Percentiles rank a stretch among this genome's conserved stretches.
Evolutionary conservation across 1,140 invertebrate genomes (phyloP).

Genomic region (Caenorhabditis remanei): DNA sequence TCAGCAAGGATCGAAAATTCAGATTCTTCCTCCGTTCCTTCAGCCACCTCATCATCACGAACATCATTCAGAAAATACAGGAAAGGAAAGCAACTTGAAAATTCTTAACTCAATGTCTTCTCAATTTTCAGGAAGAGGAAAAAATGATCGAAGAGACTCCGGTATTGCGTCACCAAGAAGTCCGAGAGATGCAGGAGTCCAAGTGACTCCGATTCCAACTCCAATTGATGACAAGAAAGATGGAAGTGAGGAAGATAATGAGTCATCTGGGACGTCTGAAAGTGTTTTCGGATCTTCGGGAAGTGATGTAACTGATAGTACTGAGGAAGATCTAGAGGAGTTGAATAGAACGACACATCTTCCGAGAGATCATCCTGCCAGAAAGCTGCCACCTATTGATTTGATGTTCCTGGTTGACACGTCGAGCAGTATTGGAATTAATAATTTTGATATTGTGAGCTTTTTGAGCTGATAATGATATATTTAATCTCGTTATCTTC

Average conservation of each 20-base stretch:
- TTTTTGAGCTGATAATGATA: not conserved
- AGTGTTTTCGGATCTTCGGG: slow-evolving; percentile 3
- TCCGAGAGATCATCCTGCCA: slow-evolving; percentile 70
- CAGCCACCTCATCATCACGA: not conserved
- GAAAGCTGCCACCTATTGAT: slow-evolving; percentile 70
- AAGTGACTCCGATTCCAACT: slow-evolving; percentile 26
- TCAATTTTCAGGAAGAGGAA: not conserved
- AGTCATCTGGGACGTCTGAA: slow-evolving; percentile 4
- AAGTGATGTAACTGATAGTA: slow-evolving; percentile 13
- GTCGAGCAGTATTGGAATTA: slow-evolving; percentile 68
- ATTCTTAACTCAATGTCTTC: not conserved
- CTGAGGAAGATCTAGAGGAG: slow-evolving; percentile 3
- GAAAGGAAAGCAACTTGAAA: slow-evolving; percentile 5
- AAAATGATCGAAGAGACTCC: slow-evolving; percentile 11
- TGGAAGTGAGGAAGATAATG: not conserved
- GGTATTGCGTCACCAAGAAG: slow-evolving; percentile 47
- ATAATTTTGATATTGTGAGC: slow-evolving; percentile 65
- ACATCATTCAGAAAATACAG: slow-evolving; percentile 25
- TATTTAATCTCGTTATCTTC: not conserved
- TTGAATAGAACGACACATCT: slow-evolving; percentile 56
- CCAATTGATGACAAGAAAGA: not conserved
- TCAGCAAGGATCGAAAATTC: slow-evolving; percentile 41
- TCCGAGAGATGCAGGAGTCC: slow-evolving; percentile 27
- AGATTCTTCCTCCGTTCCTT: slow-evolving; percentile 19
- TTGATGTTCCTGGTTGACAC: slow-evolving; percentile 70